A percentile compares a stretch with the other conserved stretches of the same genome.
Conservation (phyloP, 2,113 vertebrate genomes). For the Tinamus guttatus region DNA sequence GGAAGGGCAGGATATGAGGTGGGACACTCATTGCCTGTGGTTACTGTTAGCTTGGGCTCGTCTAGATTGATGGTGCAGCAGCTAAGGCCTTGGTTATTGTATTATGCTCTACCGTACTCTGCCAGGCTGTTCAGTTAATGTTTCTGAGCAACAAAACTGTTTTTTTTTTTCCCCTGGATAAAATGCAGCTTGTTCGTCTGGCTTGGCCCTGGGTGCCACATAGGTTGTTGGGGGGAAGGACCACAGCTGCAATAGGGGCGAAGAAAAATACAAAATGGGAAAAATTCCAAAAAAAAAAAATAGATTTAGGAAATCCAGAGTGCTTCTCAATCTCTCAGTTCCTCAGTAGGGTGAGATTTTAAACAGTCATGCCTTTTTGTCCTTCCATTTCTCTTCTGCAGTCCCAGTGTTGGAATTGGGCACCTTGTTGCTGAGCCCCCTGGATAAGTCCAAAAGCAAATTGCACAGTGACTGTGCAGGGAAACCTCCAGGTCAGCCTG, state of each 20-base stretch:
- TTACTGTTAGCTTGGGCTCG: not conserved
- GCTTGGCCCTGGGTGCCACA: not conserved
- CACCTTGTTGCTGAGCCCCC: not conserved
- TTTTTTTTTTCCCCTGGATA: rapidly evolving
- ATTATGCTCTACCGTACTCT: not conserved
- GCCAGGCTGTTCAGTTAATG: not conserved
- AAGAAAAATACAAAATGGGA: not conserved
- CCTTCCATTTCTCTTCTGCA: not conserved
- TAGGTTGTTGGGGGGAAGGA: not conserved
- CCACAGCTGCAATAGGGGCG: not conserved
- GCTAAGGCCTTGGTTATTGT: not conserved
- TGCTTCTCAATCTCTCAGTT: not conserved
- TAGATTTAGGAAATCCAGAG: not conserved
- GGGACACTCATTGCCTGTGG: not conserved
- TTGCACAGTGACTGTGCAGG: not conserved
- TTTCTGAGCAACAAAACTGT: not conserved
- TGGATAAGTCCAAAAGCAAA: not conserved
- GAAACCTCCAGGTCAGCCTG: not conserved
- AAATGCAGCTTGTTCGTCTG: not conserved
- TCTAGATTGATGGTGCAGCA: not conserved
- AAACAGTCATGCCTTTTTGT: not conserved
- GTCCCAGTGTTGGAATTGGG: rapidly evolving
- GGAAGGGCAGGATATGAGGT: not conserved
- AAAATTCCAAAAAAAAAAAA: not conserved
- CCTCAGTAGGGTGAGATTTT: not conserved